Percentiles rank a stretch among this genome's conserved stretches.
Evolutionary conservation across 1,140 invertebrate genomes (phyloP).

Genomic region (Scaptomyza hsui): DNA sequence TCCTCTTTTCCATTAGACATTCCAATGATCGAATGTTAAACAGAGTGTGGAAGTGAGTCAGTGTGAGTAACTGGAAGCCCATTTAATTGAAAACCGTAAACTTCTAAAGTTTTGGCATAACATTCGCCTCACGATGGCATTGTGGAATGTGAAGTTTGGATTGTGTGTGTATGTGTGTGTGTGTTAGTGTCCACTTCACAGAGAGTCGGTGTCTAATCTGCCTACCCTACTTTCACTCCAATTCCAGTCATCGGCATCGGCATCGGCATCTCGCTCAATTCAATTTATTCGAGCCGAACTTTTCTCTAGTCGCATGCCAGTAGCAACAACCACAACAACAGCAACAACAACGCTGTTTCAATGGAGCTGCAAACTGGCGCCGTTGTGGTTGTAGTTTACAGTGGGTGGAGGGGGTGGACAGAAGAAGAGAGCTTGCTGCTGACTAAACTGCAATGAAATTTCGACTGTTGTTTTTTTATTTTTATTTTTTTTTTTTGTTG

Average conservation of each 20-base stretch:
- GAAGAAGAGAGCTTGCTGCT: slow-evolving; percentile 1
- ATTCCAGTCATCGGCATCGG: slow-evolving; percentile 65
- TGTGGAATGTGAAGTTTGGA: slow-evolving; percentile 28
- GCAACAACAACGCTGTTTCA: slow-evolving; percentile 28
- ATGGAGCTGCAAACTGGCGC: slow-evolving; percentile 47
- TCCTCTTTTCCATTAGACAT: not conserved
- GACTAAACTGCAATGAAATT: slow-evolving; percentile 71
- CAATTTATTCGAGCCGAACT: slow-evolving; percentile 77
- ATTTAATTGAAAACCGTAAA: not conserved
- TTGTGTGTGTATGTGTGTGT: slow-evolving; percentile 26
- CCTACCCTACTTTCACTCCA: slow-evolving; percentile 82
- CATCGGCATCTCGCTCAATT: slow-evolving; percentile 74
- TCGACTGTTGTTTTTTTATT: slow-evolving; percentile 54
- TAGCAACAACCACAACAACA: slow-evolving; percentile 26
- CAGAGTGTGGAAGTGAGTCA: not conserved
- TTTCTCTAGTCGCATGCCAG: slow-evolving; percentile 55
- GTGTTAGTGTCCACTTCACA: slow-evolving; percentile 13
- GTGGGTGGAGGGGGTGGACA: slow-evolving; percentile 8
- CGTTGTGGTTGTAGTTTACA: slow-evolving; percentile 30
- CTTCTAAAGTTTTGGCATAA: slow-evolving; percentile 4
- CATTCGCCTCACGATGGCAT: slow-evolving; percentile 17
- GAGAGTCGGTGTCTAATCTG: slow-evolving; percentile 68
- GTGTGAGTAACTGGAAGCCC: not conserved
- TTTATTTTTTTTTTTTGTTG: slow-evolving; percentile 25
- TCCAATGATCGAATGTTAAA: not conserved